phyloP scores from a whole-genome alignment of 2,113 vertebrate genomes.

The Jacana jacana region DNA sequence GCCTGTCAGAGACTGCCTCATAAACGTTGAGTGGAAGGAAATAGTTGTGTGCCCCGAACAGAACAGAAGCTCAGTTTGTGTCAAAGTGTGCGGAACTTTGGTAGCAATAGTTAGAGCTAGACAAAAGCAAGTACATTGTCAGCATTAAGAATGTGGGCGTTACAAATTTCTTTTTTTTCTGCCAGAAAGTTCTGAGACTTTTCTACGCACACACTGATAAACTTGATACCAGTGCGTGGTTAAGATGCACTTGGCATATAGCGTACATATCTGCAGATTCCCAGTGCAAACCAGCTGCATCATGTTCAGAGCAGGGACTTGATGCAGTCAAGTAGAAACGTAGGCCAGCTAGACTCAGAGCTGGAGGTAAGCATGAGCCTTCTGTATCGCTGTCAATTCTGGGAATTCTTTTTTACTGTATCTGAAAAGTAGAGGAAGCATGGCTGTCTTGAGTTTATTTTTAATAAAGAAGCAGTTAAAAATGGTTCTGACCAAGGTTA shows the following conservation, averaged over 20 bases:
- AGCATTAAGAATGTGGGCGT: background rate
- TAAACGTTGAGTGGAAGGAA: background rate
- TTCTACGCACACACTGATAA: background rate
- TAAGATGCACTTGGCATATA: background rate
- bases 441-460: background rate
- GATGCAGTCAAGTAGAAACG: background rate
- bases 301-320: background rate
- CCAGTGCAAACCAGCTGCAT: background rate
- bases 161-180: background rate
- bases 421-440: background rate
- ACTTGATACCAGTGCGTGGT: background rate
- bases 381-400: background rate
- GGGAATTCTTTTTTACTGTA: background rate
- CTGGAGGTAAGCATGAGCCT: background rate
- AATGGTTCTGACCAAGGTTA: background rate
- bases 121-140: background rate
- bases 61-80: background rate
- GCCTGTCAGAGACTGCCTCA: background rate
- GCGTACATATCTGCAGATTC: background rate
- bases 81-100: background rate
- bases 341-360: background rate
- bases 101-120: background rate
- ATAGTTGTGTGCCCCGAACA: background rate
- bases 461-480: background rate
- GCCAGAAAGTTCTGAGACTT: background rate